These are phyloP conservation scores for Cyrtodaria siliqua DNA, from an alignment of 2,888 invertebrate species.

Conservation along the genomic window DNA sequence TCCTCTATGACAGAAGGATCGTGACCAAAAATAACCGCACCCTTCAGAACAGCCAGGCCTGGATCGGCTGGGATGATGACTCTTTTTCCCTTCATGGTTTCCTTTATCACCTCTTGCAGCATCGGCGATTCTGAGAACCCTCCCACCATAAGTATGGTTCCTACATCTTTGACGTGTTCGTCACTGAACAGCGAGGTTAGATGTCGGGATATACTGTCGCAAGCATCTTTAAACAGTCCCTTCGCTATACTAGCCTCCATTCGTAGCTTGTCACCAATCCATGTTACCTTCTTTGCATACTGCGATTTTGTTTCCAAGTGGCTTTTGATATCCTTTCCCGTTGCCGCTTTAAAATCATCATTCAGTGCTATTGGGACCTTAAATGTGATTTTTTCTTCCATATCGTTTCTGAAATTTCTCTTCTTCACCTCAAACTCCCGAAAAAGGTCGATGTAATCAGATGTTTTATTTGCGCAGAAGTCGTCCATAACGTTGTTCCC, in stretches of 20 bases:
- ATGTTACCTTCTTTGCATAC: slow-evolving; percentile 9
- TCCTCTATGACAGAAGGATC: slow-evolving; percentile 54
- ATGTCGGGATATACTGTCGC: slow-evolving; percentile 20
- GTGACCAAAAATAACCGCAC: slow-evolving; percentile 65
- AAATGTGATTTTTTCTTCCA: slow-evolving; percentile 33
- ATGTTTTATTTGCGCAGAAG: slow-evolving; percentile 16
- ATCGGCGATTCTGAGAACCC: slow-evolving; percentile 39
- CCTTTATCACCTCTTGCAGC: slow-evolving; percentile 20
- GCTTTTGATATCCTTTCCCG: slow-evolving; percentile 30
- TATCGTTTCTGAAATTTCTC: slow-evolving; percentile 24
- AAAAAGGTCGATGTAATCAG: slow-evolving; percentile 45
- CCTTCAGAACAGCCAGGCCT: slow-evolving; percentile 63
- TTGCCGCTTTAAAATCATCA: slow-evolving; percentile 1
- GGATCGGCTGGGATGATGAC: slow-evolving; percentile 64
- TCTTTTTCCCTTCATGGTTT: slow-evolving; percentile 8
- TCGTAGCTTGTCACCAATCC: slow-evolving; percentile 28
- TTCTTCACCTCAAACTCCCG: slow-evolving; percentile 50
- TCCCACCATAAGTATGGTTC: slow-evolving; percentile 44
- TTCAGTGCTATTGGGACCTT: slow-evolving; percentile 40
- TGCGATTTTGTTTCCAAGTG: slow-evolving; percentile 10
- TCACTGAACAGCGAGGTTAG: slow-evolving; percentile 11
- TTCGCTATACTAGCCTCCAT: slow-evolving; percentile 15
- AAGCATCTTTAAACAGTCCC: slow-evolving; percentile 11
- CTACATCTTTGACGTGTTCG: slow-evolving; percentile 6
- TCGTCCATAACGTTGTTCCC: slow-evolving; percentile 38